Evolutionary conservation across 2,888 invertebrate genomes (phyloP), one percentile per base, ranked within the genome.

Genomic region (Gymnosoma rotundatum): DNA sequence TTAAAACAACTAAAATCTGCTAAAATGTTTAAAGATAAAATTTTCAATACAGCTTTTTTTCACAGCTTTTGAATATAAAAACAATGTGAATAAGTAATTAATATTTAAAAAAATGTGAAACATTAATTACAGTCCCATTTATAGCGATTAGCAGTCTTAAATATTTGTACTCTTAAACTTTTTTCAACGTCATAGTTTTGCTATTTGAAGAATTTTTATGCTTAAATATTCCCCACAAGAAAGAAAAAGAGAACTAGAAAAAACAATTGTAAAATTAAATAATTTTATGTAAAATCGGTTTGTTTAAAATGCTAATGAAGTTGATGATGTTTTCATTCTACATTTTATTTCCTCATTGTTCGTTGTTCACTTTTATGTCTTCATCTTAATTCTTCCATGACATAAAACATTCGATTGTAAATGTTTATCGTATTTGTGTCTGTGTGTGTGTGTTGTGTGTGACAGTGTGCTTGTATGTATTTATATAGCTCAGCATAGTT

Each of bases 251-350:
- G 4, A 50, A n/a, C 8, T 16, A 2, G 10, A 61, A 20, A 36
- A 64, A 64, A 36, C 14, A 18, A 20, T 10, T 20, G 32, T 63
- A 6, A 78, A 79, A 64, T 38, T 5, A 64, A 72, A 60, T 60
- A 66, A 52, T 72, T 76, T 58, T 75, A n/a, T 70, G n/a, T 32
- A 36, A 50, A 75, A 75, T 75, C 70, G 36, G 58, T 60, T 52
- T 64, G 58, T 76, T 82, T 58, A 64, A 82, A 70, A 81, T 81
- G 81, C 81, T 75, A 81, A 81, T 75, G 63, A 81, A 81, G 63
- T 79, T 63, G 25, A 58, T n/a, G 25, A 58, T n/a, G 25, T 25
- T 18, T 45, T 18, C 21, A 5, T 32, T 70, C 14, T 16, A 6
- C 14, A 64, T 67, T 61, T 69, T 58, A 10, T 1, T 48, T 48